Conservation (phyloP, 1,140 invertebrate genomes). For the Drosophila ercepeae region DNA sequence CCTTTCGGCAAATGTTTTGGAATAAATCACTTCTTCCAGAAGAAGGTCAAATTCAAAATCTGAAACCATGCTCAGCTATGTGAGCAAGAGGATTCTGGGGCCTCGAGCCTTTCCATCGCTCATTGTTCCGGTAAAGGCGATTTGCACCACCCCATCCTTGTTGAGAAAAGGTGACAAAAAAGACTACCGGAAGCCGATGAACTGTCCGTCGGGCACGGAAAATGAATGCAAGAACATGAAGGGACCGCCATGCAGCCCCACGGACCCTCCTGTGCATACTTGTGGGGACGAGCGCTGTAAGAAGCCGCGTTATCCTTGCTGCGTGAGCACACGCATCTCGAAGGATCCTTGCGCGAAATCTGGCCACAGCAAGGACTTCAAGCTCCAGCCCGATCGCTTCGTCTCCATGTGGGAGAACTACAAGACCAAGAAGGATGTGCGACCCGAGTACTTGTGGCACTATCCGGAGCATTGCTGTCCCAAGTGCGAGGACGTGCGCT, state of each 20-base stretch:
- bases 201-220: neutral
- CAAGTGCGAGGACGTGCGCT: slow-evolving; percentile 26
- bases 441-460: slow-evolving; percentile 7
- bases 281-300: slow-evolving; percentile 21
- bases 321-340: neutral
- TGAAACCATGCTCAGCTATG: slow-evolving; percentile 3
- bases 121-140: neutral
- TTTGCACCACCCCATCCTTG: neutral
- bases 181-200: neutral
- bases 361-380: neutral
- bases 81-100: neutral
- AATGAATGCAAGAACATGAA: neutral
- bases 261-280: slow-evolving; percentile 7
- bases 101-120: neutral
- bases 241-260: slow-evolving; percentile 1
- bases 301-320: neutral
- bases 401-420: slow-evolving; percentile 35
- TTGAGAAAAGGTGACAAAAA: neutral
- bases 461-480: slow-evolving; percentile 48
- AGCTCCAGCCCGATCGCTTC: neutral
- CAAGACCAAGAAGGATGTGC: neutral
- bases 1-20: neutral
- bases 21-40: neutral
- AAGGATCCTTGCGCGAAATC: neutral
- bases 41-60: slow-evolving; percentile 16